Percentiles rank a stretch among this genome's conserved stretches.
Conservation (phyloP, 2,797 vertebrate species). For the Notoglanidium macrostoma region DNA sequence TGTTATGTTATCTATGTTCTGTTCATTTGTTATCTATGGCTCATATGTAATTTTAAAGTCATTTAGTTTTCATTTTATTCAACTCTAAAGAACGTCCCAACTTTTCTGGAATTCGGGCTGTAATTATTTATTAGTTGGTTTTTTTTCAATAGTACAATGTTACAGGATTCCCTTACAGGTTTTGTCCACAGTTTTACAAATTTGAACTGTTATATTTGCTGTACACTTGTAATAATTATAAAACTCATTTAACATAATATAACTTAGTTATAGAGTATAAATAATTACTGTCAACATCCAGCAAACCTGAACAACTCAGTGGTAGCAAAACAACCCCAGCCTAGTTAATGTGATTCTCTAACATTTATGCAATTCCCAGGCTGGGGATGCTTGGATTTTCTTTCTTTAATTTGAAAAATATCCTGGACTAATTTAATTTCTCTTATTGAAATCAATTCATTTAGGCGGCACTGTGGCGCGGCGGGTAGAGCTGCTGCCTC, state of each 20-base stretch:
- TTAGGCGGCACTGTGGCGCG: background rate
- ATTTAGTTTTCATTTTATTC: no score
- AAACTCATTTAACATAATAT: background rate
- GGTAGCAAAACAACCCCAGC: background rate
- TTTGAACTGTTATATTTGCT: background rate
- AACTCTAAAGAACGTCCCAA: no score
- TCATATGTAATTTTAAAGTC: no score
- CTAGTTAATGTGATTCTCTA: background rate
- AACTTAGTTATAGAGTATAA: background rate
- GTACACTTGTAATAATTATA: background rate
- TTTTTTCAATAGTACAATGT: background rate
- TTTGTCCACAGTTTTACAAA: background rate
- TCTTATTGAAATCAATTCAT: background rate
- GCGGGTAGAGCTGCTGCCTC: background rate
- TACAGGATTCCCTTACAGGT: background rate
- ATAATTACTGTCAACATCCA: background rate
- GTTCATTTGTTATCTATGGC: background rate
- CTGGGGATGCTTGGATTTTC: background rate
- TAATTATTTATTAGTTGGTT: background rate
- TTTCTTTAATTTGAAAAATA: slow-evolving; percentile 16
- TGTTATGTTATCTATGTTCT: background rate
- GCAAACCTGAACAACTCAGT: background rate
- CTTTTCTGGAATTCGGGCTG: no score
- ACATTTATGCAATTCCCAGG: background rate
- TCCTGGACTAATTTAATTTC: slow-evolving; percentile 2